Evolutionary conservation across 2,888 invertebrate species (phyloP).

Genomic region (Diaprepes abbreviatus): DNA sequence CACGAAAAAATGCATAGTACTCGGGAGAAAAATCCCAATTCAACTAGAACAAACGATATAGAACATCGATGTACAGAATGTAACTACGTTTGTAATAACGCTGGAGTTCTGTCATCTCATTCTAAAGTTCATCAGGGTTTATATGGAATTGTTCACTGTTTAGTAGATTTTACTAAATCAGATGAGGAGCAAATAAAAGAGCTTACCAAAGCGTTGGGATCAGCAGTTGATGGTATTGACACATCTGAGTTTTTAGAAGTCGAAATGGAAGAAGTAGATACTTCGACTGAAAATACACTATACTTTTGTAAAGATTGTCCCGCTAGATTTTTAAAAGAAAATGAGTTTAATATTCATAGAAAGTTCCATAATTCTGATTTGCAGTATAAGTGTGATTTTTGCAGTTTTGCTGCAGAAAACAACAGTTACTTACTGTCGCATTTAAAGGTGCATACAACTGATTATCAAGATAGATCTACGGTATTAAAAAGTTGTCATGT

Average conservation of each 20-base stretch:
- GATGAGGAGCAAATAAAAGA: slow-evolving; percentile 78
- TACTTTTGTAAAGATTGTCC: slow-evolving; percentile 88
- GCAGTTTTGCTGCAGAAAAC: slow-evolving; percentile 82
- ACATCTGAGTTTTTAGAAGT: slow-evolving; percentile 48
- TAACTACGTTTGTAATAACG: slow-evolving; percentile 83
- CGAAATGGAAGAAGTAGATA: slow-evolving; percentile 54
- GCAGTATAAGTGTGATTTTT: slow-evolving; percentile 80
- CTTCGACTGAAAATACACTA: slow-evolving; percentile 65
- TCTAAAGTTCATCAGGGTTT: slow-evolving; percentile 82
- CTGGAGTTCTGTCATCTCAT: slow-evolving; percentile 78
- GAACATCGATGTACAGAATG: slow-evolving; percentile 82
- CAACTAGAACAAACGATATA: slow-evolving; percentile 66
- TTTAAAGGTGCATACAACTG: slow-evolving; percentile 79
- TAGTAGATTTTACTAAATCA: slow-evolving; percentile 75
- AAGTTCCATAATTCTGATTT: slow-evolving; percentile 76
- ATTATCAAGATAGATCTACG: slow-evolving; percentile 84
- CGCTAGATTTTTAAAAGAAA: slow-evolving; percentile 83
- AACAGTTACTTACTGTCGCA: slow-evolving; percentile 79
- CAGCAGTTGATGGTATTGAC: slow-evolving; percentile 45
- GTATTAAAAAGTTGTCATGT: slow-evolving; percentile 77
- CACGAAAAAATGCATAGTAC: slow-evolving; percentile 86
- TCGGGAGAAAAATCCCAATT: slow-evolving; percentile 60
- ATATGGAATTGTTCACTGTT: slow-evolving; percentile 79
- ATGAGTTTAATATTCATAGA: slow-evolving; percentile 80
- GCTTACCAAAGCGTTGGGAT: slow-evolving; percentile 59